A percentile compares a stretch with the other conserved stretches of the same genome.
These are phyloP conservation scores for Protaetia brevitarsis DNA, from an alignment of 1,140 invertebrate genomes.

Conservation along the genomic window DNA sequence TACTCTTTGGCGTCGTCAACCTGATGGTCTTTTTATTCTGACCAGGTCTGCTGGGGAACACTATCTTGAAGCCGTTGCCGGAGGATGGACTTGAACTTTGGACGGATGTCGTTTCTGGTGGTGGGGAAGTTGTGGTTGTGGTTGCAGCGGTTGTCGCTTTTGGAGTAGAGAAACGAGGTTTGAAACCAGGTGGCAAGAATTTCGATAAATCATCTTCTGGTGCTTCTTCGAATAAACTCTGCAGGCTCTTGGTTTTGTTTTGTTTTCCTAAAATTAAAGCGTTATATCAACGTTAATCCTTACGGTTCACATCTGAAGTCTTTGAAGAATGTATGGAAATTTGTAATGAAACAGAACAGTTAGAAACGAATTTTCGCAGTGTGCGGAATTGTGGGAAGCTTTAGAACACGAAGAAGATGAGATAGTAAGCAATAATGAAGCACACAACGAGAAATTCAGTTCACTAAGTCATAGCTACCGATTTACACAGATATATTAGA, in stretches of 20 bases:
- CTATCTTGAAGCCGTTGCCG: slow-evolving; percentile 60
- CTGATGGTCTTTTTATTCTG: slow-evolving; percentile 56
- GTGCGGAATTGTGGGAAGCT: too few relatives aligned
- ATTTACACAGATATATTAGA: too few relatives aligned
- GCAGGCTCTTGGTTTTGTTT: slow-evolving; percentile 31
- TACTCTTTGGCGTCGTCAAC: slow-evolving; percentile 56
- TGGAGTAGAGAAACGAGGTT: slow-evolving; percentile 38
- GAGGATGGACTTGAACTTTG: slow-evolving; percentile 27
- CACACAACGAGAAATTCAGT: too few relatives aligned
- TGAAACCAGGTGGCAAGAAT: slow-evolving; percentile 60
- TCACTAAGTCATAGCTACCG: too few relatives aligned
- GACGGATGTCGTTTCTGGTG: slow-evolving; percentile 44
- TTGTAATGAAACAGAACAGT: too few relatives aligned
- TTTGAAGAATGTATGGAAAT: too few relatives aligned
- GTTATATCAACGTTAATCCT: too few relatives aligned
- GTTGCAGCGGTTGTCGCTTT: slow-evolving; percentile 35
- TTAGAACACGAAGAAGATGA: too few relatives aligned
- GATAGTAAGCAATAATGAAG: too few relatives aligned
- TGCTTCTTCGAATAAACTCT: slow-evolving; percentile 51
- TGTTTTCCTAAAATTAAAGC: neutral
- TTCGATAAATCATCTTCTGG: slow-evolving; percentile 56
- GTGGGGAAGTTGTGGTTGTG: slow-evolving; percentile 40
- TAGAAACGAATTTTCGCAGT: too few relatives aligned
- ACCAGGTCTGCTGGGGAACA: slow-evolving; percentile 76
- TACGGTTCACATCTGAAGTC: too few relatives aligned